Evolutionary conservation across 2,113 vertebrate genomes (phyloP).

Genomic region (Phycodurus eques): DNA sequence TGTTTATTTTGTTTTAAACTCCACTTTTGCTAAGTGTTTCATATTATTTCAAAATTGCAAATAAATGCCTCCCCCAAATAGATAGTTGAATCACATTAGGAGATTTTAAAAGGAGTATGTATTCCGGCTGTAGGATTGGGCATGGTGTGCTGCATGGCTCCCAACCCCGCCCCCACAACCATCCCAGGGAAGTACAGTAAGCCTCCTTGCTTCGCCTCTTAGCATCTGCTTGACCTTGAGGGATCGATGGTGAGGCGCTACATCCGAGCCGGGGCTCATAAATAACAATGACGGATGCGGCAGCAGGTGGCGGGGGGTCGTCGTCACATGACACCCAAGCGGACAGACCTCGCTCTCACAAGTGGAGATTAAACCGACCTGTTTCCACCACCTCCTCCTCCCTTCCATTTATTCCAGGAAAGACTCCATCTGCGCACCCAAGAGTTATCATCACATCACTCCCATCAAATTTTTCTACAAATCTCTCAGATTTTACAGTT

Average conservation of each 20-base stretch:
- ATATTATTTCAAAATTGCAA: no score
- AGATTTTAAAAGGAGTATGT: neutral
- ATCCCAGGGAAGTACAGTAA: neutral
- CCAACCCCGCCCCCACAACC: neutral
- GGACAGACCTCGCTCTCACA: conserved; percentile 51
- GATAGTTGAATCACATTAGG: no score
- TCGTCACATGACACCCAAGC: conserved; percentile 53
- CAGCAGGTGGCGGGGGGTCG: conserved; percentile 22
- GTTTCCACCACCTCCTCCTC: conserved; percentile 41
- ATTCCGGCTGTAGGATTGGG: no score
- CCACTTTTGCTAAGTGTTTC: no score
- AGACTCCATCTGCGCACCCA: neutral
- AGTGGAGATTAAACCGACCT: conserved; percentile 69
- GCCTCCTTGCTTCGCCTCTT: neutral
- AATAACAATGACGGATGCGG: conserved; percentile 75
- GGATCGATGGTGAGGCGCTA: conserved; percentile 5
- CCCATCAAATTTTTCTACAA: neutral
- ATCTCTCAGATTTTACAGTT: neutral
- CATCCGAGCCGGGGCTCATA: conserved; percentile 64
- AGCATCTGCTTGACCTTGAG: conserved; percentile 5
- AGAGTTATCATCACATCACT: neutral
- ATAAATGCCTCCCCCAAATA: no score
- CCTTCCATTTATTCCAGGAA: neutral
- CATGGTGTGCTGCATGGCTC: no score
- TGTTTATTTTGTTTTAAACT: no score